A percentile compares a stretch with the other conserved stretches of the same genome.
These are phyloP conservation scores for Nycteola revayana DNA, from an alignment of 2,888 invertebrate genomes.

Conservation along the genomic window DNA sequence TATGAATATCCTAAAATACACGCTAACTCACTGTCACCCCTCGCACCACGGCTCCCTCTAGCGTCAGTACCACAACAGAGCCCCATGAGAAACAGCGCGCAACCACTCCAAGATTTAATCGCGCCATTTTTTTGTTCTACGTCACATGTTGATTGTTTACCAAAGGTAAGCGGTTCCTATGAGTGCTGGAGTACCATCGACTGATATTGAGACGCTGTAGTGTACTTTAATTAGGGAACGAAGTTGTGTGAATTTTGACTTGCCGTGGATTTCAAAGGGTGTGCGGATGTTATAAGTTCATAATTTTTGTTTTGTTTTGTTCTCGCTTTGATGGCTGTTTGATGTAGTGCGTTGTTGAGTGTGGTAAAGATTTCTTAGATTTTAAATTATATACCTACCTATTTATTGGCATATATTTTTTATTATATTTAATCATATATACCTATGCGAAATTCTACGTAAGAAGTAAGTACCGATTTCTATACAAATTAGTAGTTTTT, in stretches of 20 bases:
- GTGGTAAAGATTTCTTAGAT: too few species aligned
- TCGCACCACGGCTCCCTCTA: slow-evolving; percentile 63
- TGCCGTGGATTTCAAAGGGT: slow-evolving; percentile 10
- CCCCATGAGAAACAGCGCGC: slow-evolving; percentile 77
- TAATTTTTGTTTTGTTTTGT: not conserved
- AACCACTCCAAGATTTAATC: slow-evolving; percentile 75
- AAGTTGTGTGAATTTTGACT: slow-evolving; percentile 44
- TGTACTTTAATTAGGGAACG: slow-evolving; percentile 50
- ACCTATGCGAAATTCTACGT: too few species aligned
- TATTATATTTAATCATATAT: too few species aligned
- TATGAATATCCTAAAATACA: slow-evolving; percentile 6
- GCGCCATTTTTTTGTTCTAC: slow-evolving; percentile 75
- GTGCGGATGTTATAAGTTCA: not conserved
- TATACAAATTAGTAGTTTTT: too few species aligned
- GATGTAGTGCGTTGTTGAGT: too few species aligned
- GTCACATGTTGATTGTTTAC: slow-evolving; percentile 62
- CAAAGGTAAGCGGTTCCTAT: slow-evolving; percentile 41
- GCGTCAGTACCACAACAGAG: slow-evolving; percentile 74
- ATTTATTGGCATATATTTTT: too few species aligned
- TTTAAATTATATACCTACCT: too few species aligned
- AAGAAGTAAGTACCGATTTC: too few species aligned
- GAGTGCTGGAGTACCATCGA: slow-evolving; percentile 59
- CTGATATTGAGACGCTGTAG: slow-evolving; percentile 67
- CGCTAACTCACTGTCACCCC: slow-evolving; percentile 34
- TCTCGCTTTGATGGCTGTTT: too few species aligned